phyloP scores from a whole-genome alignment of 2,113 vertebrate genomes.

The Chloropsis hardwickii region DNA sequence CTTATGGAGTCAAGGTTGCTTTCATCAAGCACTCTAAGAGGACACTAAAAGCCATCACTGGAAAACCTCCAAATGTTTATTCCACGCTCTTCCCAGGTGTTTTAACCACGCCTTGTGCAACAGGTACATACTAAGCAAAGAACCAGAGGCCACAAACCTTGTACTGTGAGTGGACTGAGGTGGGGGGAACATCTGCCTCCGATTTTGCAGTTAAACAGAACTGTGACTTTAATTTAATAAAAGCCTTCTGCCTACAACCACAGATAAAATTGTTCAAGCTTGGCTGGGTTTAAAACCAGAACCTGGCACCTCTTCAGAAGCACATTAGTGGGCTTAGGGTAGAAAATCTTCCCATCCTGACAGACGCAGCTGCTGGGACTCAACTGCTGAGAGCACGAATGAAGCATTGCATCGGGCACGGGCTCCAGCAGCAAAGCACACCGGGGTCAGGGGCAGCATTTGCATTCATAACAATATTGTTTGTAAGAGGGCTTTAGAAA shows the following conservation, averaged over 20 bases:
- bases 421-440: not conserved
- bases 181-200: not conserved
- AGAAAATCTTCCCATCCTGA: not conserved
- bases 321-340: not conserved
- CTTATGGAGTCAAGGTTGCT: fast-evolving
- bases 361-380: not conserved
- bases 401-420: fast-evolving
- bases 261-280: conserved; percentile 26
- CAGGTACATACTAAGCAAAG: not conserved
- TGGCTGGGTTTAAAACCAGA: conserved; percentile 20
- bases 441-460: not conserved
- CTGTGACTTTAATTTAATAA: conserved; percentile 36
- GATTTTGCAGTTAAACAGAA: not conserved
- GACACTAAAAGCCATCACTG: not conserved
- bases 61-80: not conserved
- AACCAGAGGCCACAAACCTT: not conserved
- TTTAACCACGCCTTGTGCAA: not conserved
- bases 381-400: not conserved
- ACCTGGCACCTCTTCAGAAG: conserved; percentile 13
- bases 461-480: not conserved
- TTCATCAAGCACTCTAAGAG: not conserved
- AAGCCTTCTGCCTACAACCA: not conserved
- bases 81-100: not conserved
- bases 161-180: not conserved
- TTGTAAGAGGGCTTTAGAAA: not conserved